Evolutionary conservation across 1,140 invertebrate genomes (phyloP), one percentile per base, ranked within the genome.

Genomic region (Oscheius sp.): DNA sequence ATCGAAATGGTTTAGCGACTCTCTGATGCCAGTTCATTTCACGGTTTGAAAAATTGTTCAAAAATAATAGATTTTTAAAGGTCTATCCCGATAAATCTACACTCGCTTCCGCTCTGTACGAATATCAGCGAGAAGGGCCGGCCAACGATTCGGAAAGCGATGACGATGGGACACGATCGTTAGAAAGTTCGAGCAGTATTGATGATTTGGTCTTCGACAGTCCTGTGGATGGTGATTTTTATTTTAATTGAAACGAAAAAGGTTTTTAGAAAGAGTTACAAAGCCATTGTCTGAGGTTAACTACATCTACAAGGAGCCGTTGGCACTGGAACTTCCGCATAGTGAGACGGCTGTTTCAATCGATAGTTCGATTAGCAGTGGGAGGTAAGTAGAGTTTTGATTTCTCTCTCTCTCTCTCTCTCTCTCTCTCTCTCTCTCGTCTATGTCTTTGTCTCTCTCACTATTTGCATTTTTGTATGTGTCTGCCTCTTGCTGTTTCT

Each of bases 11-110:
- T 90, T 88, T 76, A 90, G 92, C 13, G 90, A 93, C 68, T 87
- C 88, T 3, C 86, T 99, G 26, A 94, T 97, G 76, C 91, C 92
- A 0, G 91, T 99, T 32, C 88, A 90, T 52, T 98, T 97, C 82
- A 89, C 32, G 49, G 75, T 76, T 31, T 23, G 35, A 15, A 3
- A 13, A 29, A 13, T 49, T 42, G 4, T 61, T 18, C 1, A 4
- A 26, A 2, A 59, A 55, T 70, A 32, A 18, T 31, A 23, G 35
- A 66, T 36, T 20, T 4, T 71, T 35, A 52, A 2, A 73, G 32
- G 42, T 58, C 3, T 29, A 59, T 13, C 80, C 82, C 3, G 61
- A 76, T 55, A 76, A 77, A 20, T 87, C 86, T 0, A 85, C 86
- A 3, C 77, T 87, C 1, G 84, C 81, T 13, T 81, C 84, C 20